Percentiles rank a stretch among this genome's conserved stretches.
These are phyloP conservation scores for Ophioninae sp. DNA, from an alignment of 2,888 invertebrate genomes.

Conservation along the genomic window DNA sequence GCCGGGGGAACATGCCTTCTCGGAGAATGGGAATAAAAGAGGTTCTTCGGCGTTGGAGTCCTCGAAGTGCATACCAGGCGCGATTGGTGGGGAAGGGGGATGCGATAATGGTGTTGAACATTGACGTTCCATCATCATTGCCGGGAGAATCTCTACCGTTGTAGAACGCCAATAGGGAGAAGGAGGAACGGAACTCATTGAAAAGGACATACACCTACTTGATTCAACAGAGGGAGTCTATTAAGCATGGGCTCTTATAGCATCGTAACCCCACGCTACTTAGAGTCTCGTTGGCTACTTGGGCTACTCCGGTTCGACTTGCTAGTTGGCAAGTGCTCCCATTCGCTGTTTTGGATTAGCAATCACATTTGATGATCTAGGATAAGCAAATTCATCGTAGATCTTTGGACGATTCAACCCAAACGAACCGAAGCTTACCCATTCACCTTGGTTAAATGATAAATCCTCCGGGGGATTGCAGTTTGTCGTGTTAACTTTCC, in stretches of 20 bases:
- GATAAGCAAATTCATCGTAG: neutral
- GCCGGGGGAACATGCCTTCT: conserved; percentile 34
- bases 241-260: neutral
- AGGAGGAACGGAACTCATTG: neutral
- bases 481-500: no score
- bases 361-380: neutral
- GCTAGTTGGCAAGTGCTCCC: neutral
- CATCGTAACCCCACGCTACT: neutral
- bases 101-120: conserved; percentile 53
- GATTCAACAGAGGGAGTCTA: neutral
- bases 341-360: neutral
- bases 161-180: neutral
- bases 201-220: neutral
- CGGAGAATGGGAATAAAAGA: conserved; percentile 40
- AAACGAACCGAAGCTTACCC: neutral
- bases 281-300: neutral
- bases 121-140: conserved; percentile 21
- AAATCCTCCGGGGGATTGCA: no score
- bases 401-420: neutral
- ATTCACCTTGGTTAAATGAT: neutral
- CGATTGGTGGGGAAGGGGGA: conserved; percentile 19
- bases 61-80: conserved; percentile 40
- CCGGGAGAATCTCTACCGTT: neutral
- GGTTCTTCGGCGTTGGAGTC: conserved; percentile 21
- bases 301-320: neutral